Percentiles rank a stretch among this genome's conserved stretches.
These are phyloP conservation scores for Drosophila paulistorum DNA, from an alignment of 1,140 invertebrate species.

Conservation along the genomic window DNA sequence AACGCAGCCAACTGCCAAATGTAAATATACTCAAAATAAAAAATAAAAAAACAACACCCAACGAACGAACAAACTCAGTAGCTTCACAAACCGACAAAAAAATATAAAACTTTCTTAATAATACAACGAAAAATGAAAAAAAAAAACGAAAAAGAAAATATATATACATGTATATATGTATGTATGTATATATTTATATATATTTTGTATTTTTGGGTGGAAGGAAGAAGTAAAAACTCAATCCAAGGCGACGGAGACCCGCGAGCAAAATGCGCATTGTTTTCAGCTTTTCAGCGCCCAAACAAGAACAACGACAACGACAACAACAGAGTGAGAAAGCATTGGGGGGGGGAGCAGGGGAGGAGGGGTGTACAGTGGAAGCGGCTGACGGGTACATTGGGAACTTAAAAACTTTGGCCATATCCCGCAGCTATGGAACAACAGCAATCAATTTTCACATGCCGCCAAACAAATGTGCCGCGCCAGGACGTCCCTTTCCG, in stretches of 20 bases:
- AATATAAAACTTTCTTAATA: slow-evolving; percentile 81
- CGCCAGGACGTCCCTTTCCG: slow-evolving; percentile 54
- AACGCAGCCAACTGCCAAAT: slow-evolving; percentile 78
- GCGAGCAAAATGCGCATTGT: slow-evolving; percentile 77
- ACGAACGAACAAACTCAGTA: background rate
- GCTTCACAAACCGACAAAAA: slow-evolving; percentile 50
- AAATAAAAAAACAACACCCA: slow-evolving; percentile 13
- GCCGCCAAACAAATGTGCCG: slow-evolving; percentile 77
- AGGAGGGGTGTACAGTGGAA: background rate
- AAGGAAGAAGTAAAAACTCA: slow-evolving; percentile 40
- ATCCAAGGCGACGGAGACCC: slow-evolving; percentile 75
- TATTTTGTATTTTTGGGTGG: background rate
- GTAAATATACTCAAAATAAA: slow-evolving; percentile 71
- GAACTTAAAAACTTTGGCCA: slow-evolving; percentile 79
- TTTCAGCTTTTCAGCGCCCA: slow-evolving; percentile 78
- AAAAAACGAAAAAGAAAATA: slow-evolving; percentile 18
- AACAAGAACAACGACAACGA: slow-evolving; percentile 52
- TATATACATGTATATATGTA: background rate
- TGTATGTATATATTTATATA: background rate
- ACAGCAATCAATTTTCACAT: slow-evolving; percentile 80
- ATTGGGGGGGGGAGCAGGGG: slow-evolving; percentile 3
- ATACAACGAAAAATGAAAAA: slow-evolving; percentile 54
- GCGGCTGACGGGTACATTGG: slow-evolving; percentile 45
- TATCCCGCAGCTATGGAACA: slow-evolving; percentile 78
- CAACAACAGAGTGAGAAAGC: slow-evolving; percentile 22